Percentiles rank a stretch among this genome's conserved stretches.
phyloP scores from a whole-genome alignment of 1,140 invertebrate species.

The Myzus persicae region DNA sequence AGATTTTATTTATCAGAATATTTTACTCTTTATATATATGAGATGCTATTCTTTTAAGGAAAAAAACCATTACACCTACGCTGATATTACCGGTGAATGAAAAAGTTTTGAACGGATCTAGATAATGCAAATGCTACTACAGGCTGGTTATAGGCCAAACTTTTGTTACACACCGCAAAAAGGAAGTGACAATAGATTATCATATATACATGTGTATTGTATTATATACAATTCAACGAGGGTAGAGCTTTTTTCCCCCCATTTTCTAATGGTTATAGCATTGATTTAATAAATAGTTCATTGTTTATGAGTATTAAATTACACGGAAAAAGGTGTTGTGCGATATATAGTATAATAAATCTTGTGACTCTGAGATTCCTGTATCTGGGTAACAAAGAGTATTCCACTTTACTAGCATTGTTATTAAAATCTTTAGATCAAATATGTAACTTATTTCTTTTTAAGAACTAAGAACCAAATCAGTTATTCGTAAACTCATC shows the following conservation, averaged over 20 bases:
- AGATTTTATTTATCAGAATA: neutral
- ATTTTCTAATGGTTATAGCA: neutral
- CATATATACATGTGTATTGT: neutral
- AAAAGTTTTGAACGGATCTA: neutral
- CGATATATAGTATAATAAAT: neutral
- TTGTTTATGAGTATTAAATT: constrained; percentile 20
- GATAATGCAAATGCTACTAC: neutral
- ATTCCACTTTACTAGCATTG: neutral
- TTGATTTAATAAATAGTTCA: neutral
- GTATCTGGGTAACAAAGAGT: neutral
- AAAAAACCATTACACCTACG: neutral
- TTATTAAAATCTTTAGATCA: neutral
- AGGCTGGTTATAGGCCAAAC: neutral
- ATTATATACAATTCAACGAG: neutral
- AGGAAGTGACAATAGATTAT: neutral
- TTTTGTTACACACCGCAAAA: neutral
- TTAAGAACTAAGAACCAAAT: neutral
- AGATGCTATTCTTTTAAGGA: neutral
- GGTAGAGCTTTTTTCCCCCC: neutral
- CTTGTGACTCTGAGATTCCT: neutral
- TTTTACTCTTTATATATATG: neutral
- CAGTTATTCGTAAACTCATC: neutral
- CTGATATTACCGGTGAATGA: neutral
- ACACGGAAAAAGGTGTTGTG: neutral
- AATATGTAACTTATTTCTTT: neutral